Evolutionary conservation across 2,797 vertebrate genomes (phyloP).

Genomic region (Pterois miles): DNA sequence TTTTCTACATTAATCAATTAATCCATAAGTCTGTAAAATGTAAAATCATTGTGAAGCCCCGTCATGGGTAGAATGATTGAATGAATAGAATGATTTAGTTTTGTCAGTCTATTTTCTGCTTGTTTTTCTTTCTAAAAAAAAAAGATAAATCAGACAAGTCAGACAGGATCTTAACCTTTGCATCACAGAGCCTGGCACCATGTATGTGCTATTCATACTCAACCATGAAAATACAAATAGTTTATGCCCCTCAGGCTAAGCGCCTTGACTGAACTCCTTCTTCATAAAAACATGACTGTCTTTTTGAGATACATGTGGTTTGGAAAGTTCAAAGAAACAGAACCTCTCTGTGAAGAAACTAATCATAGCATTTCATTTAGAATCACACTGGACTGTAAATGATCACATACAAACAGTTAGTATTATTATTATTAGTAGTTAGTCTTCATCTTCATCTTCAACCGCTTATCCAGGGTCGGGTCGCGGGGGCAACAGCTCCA

Average conservation of each 20-base stretch:
- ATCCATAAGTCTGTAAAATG: not conserved
- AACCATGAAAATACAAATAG: not conserved
- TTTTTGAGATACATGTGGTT: not conserved
- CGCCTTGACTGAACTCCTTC: not conserved
- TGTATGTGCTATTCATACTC: not conserved
- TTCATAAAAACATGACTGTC: not conserved
- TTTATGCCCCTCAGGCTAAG: not conserved
- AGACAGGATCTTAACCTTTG: too few relatives aligned
- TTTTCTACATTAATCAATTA: not conserved
- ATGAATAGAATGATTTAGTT: too few relatives aligned
- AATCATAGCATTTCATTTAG: not conserved
- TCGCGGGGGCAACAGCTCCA: too few relatives aligned
- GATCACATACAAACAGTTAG: not conserved
- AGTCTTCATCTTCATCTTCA: too few relatives aligned
- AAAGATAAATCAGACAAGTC: too few relatives aligned
- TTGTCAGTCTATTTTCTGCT: not conserved
- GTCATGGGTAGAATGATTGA: too few relatives aligned
- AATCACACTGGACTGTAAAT: not conserved
- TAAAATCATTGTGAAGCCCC: too few relatives aligned
- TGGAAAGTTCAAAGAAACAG: not conserved
- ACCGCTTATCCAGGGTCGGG: too few relatives aligned
- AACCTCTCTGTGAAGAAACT: not conserved
- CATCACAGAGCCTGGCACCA: not conserved
- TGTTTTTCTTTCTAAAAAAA: not conserved
- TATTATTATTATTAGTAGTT: too few relatives aligned